phyloP scores from a whole-genome alignment of 2,113 vertebrate genomes.

The Sterrhoptilus dennistouni region DNA sequence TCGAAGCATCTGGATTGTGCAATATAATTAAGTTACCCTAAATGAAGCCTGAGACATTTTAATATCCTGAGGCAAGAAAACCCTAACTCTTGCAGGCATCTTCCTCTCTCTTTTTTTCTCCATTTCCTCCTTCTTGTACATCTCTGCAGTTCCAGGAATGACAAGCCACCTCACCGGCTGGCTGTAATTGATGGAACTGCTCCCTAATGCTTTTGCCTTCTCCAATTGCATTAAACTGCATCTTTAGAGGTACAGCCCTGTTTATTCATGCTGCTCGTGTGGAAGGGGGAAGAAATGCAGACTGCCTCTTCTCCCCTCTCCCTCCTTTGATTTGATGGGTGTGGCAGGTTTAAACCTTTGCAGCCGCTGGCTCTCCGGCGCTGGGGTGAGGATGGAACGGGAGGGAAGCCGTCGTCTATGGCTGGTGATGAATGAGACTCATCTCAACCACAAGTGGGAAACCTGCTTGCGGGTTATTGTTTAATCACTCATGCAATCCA shows the following conservation, averaged over 20 bases:
- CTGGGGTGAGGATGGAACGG: neutral
- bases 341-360: constrained; percentile 79
- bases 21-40: constrained; percentile 57
- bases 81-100: neutral
- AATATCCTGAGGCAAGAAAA: constrained; percentile 54
- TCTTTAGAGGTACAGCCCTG: constrained; percentile 59
- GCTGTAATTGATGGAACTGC: constrained; percentile 44
- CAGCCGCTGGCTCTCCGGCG: constrained; percentile 48
- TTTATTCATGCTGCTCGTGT: constrained; percentile 73
- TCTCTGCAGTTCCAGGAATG: constrained; percentile 49
- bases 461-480: constrained; percentile 63
- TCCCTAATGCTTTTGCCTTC: constrained; percentile 52
- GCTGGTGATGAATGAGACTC: constrained; percentile 49
- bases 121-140: constrained; percentile 12
- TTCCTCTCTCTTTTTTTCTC: neutral
- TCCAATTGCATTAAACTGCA: constrained; percentile 56
- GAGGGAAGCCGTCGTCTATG: neutral
- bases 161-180: constrained; percentile 28
- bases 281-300: constrained; percentile 78
- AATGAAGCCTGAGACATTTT: constrained; percentile 55
- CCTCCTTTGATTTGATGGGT: constrained; percentile 75
- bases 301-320: constrained; percentile 61
- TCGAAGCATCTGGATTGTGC: constrained; percentile 40
- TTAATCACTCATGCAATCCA: constrained; percentile 68
- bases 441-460: constrained; percentile 71